These are phyloP conservation scores for Eilema caniola DNA, from an alignment of 2,888 invertebrate genomes.

Conservation along the genomic window DNA sequence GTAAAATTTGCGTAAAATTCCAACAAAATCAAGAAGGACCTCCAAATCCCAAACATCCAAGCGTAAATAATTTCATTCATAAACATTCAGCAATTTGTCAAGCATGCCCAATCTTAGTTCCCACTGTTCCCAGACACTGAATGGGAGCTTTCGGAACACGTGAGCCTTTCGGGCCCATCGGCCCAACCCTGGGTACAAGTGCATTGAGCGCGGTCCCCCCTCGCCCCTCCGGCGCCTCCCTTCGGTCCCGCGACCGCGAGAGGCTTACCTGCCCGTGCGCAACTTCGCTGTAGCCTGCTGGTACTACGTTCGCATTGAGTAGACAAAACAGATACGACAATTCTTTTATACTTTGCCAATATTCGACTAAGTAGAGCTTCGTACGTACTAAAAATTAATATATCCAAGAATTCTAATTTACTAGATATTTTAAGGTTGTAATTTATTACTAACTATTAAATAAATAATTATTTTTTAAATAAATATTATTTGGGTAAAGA, in stretches of 20 bases:
- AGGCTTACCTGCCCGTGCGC: conserved; percentile 79
- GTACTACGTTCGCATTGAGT: conserved; percentile 69
- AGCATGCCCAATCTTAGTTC: conserved; percentile 9
- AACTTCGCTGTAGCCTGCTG: conserved; percentile 72
- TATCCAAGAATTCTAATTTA: background rate
- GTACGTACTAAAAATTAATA: too few relatives aligned
- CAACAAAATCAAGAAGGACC: background rate
- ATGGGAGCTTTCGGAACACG: conserved; percentile 44
- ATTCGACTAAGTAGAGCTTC: background rate
- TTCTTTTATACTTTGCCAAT: background rate
- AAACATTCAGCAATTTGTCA: conserved; percentile 5
- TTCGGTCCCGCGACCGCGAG: conserved; percentile 52
- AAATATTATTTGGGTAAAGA: too few relatives aligned
- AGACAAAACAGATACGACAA: conserved; percentile 42
- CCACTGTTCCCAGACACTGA: conserved; percentile 30
- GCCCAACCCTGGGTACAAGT: conserved; percentile 66
- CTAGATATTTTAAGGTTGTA: too few relatives aligned
- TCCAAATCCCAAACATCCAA: background rate
- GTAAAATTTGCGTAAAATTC: too few relatives aligned
- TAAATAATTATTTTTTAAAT: too few relatives aligned
- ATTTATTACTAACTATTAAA: too few relatives aligned
- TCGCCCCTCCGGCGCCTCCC: conserved; percentile 33
- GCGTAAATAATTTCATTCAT: background rate
- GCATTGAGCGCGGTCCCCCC: conserved; percentile 61
- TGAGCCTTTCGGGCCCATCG: conserved; percentile 47